Conservation (phyloP, 1,140 invertebrate genomes). For the Drosophila teissieri region DNA sequence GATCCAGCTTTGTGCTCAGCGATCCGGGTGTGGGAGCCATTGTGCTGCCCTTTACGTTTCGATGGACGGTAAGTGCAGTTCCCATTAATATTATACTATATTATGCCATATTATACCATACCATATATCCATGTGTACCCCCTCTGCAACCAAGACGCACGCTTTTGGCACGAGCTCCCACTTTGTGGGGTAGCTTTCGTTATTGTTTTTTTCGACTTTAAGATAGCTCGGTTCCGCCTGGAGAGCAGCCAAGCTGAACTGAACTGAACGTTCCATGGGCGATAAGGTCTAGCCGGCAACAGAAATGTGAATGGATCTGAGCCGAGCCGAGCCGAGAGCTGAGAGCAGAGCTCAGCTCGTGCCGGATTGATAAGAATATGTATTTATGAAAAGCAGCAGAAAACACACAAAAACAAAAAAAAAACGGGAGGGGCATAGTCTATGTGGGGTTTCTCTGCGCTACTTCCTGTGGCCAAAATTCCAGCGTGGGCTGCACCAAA, state of each 20-base stretch:
- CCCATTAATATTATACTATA: slow-evolving; percentile 1
- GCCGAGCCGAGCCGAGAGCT: no score
- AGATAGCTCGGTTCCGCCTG: slow-evolving; percentile 49
- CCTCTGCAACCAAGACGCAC: slow-evolving; percentile 37
- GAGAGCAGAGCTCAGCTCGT: slow-evolving; percentile 24
- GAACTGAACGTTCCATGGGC: slow-evolving; percentile 12
- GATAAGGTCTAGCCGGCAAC: slow-evolving; percentile 47
- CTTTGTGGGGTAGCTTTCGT: slow-evolving; percentile 3
- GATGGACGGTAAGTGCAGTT: slow-evolving; percentile 93
- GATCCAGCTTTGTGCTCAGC: slow-evolving; percentile 93
- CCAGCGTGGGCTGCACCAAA: slow-evolving; percentile 9
- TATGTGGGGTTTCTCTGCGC: slow-evolving; percentile 25
- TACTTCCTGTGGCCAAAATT: slow-evolving; percentile 22
- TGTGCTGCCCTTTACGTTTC: slow-evolving; percentile 93
- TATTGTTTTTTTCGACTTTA: slow-evolving; percentile 20
- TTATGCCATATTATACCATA: not conserved
- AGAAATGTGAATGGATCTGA: slow-evolving; percentile 34
- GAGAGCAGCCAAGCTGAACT: slow-evolving; percentile 26
- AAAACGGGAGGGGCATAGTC: not conserved
- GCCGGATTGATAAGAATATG: slow-evolving; percentile 40
- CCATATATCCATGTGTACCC: not conserved
- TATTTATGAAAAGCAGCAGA: not conserved
- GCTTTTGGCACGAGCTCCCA: slow-evolving; percentile 71
- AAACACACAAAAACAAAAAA: no score
- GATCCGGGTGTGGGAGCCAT: slow-evolving; percentile 91